Evolutionary conservation across 2,113 vertebrate genomes (phyloP).

Genomic region (Sceloporus undulatus): DNA sequence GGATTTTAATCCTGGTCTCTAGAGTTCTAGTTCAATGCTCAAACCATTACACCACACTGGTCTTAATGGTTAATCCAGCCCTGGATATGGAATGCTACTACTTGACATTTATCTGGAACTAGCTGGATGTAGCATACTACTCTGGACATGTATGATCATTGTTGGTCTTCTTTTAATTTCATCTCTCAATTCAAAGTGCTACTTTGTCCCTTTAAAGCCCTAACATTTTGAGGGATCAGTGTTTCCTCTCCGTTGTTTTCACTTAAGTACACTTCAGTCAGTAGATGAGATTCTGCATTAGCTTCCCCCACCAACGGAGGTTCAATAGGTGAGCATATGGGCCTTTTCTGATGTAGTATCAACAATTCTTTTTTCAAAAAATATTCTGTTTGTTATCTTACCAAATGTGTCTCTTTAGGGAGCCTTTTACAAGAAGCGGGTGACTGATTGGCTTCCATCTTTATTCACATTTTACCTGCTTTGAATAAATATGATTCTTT

Average conservation of each 20-base stretch:
- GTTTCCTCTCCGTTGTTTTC: not conserved
- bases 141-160: not conserved
- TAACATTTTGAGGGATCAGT: not conserved
- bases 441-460: not conserved
- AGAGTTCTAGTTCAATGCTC: no score
- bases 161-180: not conserved
- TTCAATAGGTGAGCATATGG: not conserved
- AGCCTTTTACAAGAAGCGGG: not conserved
- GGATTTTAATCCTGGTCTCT: no score
- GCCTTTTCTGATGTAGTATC: not conserved
- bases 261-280: not conserved
- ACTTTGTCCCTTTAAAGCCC: not conserved
- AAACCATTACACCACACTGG: not conserved
- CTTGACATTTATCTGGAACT: not conserved
- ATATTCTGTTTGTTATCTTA: not conserved
- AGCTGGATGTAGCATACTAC: not conserved
- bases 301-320: not conserved
- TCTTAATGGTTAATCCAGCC: not conserved
- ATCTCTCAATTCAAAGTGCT: not conserved
- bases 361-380: not conserved
- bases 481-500: not conserved
- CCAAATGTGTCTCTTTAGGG: not conserved
- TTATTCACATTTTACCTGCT: not conserved
- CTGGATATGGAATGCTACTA: not conserved
- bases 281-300: not conserved